A percentile compares a stretch with the other conserved stretches of the same genome.
These are phyloP conservation scores for Callorhinus ursinus DNA, from an alignment of 2,113 vertebrate genomes.

Conservation along the genomic window DNA sequence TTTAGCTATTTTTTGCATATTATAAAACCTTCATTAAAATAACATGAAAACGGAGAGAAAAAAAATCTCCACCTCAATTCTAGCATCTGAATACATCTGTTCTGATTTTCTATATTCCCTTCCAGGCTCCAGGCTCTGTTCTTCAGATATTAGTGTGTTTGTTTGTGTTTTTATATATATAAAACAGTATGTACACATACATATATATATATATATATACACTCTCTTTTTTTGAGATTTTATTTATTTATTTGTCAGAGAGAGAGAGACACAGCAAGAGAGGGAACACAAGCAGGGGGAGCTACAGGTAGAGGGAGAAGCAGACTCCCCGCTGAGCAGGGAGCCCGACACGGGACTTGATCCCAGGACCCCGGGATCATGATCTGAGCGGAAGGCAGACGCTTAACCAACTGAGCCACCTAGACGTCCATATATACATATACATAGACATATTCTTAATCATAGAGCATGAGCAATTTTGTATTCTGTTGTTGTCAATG, in stretches of 20 bases:
- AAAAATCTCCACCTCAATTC: background rate
- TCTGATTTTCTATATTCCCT: background rate
- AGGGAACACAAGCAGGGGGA: background rate
- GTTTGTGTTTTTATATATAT: background rate
- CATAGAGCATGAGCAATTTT: background rate
- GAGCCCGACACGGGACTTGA: background rate
- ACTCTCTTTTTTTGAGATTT: background rate
- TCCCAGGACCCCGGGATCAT: background rate
- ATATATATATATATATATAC: background rate
- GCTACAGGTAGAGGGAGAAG: background rate
- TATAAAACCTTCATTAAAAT: constrained; percentile 17
- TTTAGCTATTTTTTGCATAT: background rate
- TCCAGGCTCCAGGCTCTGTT: background rate
- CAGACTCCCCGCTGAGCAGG: background rate
- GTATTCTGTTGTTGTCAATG: background rate
- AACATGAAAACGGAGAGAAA: background rate
- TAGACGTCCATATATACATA: background rate
- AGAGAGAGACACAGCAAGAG: too few relatives aligned
- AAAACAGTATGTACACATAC: background rate
- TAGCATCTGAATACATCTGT: background rate
- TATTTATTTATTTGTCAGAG: background rate
- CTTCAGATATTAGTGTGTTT: background rate
- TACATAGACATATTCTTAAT: background rate
- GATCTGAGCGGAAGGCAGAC: background rate
- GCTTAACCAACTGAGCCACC: background rate